Evolutionary conservation across 1,140 invertebrate species (phyloP), one percentile per base, ranked within the genome.

Genomic region (Periplaneta americana): DNA sequence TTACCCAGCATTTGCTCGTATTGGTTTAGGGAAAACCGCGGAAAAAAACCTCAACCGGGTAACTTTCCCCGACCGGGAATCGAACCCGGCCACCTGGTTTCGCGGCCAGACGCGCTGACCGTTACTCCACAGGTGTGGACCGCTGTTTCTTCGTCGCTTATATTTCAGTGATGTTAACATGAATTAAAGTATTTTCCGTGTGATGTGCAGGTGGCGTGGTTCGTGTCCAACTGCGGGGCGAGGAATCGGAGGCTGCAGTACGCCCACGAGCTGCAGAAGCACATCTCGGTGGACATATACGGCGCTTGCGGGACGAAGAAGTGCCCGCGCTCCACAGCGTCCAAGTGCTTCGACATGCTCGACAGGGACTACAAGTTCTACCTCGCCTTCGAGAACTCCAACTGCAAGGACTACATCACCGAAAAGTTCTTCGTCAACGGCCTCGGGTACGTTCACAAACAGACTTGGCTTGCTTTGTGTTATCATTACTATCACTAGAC

Each of bases 341-440:
- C 95, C 84, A 93, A 95, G 85, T 99, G 97, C 85, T 96, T 98
- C 85, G 93, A 96, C 48, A 94, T 98, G 91, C 91, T 99, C n/a
- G 94, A 97, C 85, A 94, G 91, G 78, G 95, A 98, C 79, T 99
- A 99, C 89, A 99, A 99, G 87, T 99, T 99, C 89, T 99, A 99
- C 88, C 90, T 99, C 75, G 96, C 98, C 0, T 99, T 99, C 86
- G 97, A 98, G 89, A 99, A 99, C 88, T 98, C 97, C 0, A 97
- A 99, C 85, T 99, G 98, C 87, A 92, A 93, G 78, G 97, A 99
- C 88, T 99, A 99, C 87, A 96, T 99, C 75, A 99, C 98, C 0
- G 98, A 99, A 87, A 99, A 99, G 87, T 97, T 98, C 87, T 99
- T 97, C 86, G 95, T 97, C 66, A 98, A 98, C 87, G 97, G 96